Evolutionary conservation across 1,140 invertebrate genomes (phyloP).

Genomic region (Wasmannia auropunctata): DNA sequence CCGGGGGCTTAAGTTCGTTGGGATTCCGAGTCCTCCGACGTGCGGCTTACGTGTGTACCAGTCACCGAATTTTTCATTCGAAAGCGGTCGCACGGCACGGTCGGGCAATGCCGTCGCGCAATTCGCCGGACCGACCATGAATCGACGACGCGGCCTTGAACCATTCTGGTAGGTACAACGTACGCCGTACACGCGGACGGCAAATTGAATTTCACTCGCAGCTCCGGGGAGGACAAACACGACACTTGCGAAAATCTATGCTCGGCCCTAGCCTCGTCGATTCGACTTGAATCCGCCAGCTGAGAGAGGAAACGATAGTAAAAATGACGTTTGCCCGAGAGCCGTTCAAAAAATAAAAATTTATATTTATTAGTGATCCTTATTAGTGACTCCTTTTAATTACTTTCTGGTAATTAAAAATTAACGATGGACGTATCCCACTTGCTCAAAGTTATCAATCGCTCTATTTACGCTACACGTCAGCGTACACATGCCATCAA

Average conservation of each 20-base stretch:
- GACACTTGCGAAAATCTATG: slow-evolving; percentile 30
- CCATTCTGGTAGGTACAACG: slow-evolving; percentile 28
- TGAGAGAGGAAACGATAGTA: not conserved
- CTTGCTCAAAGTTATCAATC: not conserved
- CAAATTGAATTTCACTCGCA: slow-evolving; percentile 52
- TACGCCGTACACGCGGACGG: not conserved
- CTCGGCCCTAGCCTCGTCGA: not conserved
- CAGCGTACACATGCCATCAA: not conserved
- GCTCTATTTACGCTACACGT: not conserved
- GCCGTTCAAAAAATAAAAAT: not conserved
- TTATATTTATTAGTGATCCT: not conserved
- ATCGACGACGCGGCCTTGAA: slow-evolving; percentile 65
- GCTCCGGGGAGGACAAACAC: slow-evolving; percentile 3
- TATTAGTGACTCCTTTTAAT: no score
- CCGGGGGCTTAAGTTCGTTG: not conserved
- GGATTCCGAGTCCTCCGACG: slow-evolving; percentile 29
- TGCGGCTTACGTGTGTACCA: not conserved
- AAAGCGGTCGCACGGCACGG: slow-evolving; percentile 47
- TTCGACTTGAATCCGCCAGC: not conserved
- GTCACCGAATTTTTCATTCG: slow-evolving; percentile 40
- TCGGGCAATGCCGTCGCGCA: slow-evolving; percentile 49
- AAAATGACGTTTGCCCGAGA: not conserved
- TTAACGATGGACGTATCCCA: not conserved
- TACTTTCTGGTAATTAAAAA: not conserved
- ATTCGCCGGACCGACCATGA: slow-evolving; percentile 63